Conservation (phyloP, 2,888 invertebrate genomes). For the Drosophila mercatorum region DNA sequence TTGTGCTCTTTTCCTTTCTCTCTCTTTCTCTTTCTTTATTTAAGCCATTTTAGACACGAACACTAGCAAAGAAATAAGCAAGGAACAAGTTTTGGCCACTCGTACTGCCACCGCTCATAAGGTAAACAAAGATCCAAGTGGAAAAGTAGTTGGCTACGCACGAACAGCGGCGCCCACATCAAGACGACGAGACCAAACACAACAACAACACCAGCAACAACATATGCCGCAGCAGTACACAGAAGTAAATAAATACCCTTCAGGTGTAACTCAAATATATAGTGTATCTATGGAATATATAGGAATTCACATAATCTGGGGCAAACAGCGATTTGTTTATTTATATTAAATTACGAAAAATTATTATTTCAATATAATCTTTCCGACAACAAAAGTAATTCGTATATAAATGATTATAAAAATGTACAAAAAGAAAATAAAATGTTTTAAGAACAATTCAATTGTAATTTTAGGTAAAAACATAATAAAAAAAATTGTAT, state of each 20-base stretch:
- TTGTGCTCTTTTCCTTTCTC: neutral
- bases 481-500: no score
- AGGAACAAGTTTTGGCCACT: conserved; percentile 63
- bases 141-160: conserved; percentile 61
- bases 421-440: no score
- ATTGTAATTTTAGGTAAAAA: no score
- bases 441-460: no score
- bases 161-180: conserved; percentile 30
- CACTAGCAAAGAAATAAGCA: conserved; percentile 32
- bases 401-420: no score
- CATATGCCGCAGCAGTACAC: neutral
- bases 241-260: conserved; percentile 1
- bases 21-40: neutral
- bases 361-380: no score
- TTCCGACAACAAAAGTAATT: no score
- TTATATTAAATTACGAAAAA: no score
- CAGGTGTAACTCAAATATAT: neutral
- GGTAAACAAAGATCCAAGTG: conserved; percentile 62
- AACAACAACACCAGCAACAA: conserved; percentile 7
- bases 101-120: conserved; percentile 30
- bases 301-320: no score
- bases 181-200: conserved; percentile 13
- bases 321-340: no score
- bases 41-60: conserved; percentile 63
- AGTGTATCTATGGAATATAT: neutral